Evolutionary conservation across 2,888 invertebrate genomes (phyloP), one percentile per base, ranked within the genome.

Genomic region (Lapara coniferarum): DNA sequence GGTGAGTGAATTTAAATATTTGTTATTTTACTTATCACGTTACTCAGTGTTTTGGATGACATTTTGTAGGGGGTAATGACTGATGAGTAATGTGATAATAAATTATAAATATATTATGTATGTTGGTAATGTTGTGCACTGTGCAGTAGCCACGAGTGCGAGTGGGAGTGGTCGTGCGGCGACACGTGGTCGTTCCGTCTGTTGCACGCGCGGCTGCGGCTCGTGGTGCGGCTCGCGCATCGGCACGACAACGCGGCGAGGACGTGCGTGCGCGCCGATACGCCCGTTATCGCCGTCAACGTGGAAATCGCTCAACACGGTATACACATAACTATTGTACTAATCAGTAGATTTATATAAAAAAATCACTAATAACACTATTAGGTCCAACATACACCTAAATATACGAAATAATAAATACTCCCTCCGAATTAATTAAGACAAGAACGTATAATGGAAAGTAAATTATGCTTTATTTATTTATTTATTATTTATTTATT

Each of bases 151-250:
- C 76, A 81, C 44, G 90, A 91, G 44, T 92, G 91, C 72, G 87
- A 89, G 71, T 90, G 93, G 89, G 92, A 91, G 69, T 71, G 81
- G 0, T 81, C 83, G 0, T 71, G 78, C 1, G 72, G 72, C 5
- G 87, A 88, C 73, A 75, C 80, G 30, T 92, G 92, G 92, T 73
- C 82, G 66, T 90, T 93, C 82, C 83, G 83, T 0, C 73, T 93
- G 72, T 76, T 92, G 46, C 84, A 87, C 78, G 75, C 79, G 19
- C 87, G 90, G 0, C 57, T 92, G 19, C 82, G 89, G 0, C 78
- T 92, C 49, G 69, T 71, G 6, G 78, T 87, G 30, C 81, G 83
- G 0, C 81, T 91, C 12, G 79, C 76, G 44, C 86, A 82, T 58
- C 71, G 81, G 0, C 75, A 75, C 71, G 78, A 79, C 66, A 83